Percentiles rank a stretch among this genome's conserved stretches.
phyloP scores from a whole-genome alignment of 1,140 invertebrate genomes.

The Phymastichus coffea region DNA sequence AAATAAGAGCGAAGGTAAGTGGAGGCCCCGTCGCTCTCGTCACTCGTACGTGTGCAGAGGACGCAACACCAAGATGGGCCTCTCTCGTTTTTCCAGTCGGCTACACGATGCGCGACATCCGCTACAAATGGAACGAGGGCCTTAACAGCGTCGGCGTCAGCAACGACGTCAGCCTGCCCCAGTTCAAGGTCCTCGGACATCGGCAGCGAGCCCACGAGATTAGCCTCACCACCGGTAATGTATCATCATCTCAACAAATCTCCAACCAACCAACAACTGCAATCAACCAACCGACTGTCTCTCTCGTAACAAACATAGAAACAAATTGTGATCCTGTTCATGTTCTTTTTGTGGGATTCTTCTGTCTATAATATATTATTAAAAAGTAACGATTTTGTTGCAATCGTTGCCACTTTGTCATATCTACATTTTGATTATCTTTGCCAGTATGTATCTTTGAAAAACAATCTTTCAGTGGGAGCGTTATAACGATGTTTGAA shows the following conservation, averaged over 20 bases:
- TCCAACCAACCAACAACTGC: no score
- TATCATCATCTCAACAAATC: conserved; percentile 36
- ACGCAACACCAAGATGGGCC: neutral
- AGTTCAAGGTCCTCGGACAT: conserved; percentile 91
- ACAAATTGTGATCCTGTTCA: no score
- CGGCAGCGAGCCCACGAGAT: conserved; percentile 88
- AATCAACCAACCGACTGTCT: conserved; percentile 16
- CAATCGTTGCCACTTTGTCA: no score
- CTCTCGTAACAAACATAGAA: conserved; percentile 33
- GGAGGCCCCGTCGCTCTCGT: conserved; percentile 52
- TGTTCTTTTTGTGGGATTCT: no score
- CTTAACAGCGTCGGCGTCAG: conserved; percentile 89
- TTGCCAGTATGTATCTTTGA: no score
- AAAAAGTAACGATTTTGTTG: no score
- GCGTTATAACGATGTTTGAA: no score
- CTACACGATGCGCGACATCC: conserved; percentile 95
- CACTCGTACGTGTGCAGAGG: conserved; percentile 33
- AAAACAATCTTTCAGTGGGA: no score
- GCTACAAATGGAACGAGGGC: conserved; percentile 93
- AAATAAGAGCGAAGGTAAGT: conserved; percentile 46
- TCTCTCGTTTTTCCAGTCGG: conserved; percentile 92
- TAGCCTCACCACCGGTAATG: conserved; percentile 87
- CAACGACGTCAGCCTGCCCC: conserved; percentile 89
- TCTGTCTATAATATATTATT: no score
- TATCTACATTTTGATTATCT: no score